Evolutionary conservation across 2,797 vertebrate genomes (phyloP).

Genomic region (Telmatherina bonti): DNA sequence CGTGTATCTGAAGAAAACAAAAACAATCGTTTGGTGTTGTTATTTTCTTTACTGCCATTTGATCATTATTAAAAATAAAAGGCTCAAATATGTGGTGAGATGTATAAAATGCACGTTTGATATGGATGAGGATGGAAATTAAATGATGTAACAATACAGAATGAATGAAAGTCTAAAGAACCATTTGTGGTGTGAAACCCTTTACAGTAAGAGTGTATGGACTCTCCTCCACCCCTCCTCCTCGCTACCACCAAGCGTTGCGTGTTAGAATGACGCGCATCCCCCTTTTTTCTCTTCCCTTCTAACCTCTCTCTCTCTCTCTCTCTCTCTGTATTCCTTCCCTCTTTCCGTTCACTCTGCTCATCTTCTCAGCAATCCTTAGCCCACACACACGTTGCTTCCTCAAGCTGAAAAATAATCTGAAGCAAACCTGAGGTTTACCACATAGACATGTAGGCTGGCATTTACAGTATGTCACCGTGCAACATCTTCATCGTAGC

Average conservation of each 20-base stretch:
- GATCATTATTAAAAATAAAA: too few relatives aligned
- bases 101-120: too few relatives aligned
- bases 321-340: conserved; percentile 9
- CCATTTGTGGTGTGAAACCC: conserved; percentile 31
- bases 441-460: conserved; percentile 30
- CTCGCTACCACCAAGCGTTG: conserved; percentile 70
- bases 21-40: too few relatives aligned
- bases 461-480: conserved; percentile 50
- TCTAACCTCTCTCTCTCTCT: neutral
- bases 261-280: conserved; percentile 69
- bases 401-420: conserved; percentile 29
- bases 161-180: conserved; percentile 13
- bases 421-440: conserved; percentile 42
- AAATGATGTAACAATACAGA: neutral
- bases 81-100: too few relatives aligned
- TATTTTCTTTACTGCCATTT: too few relatives aligned
- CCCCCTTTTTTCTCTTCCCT: conserved; percentile 41
- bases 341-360: conserved; percentile 32
- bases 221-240: conserved; percentile 31
- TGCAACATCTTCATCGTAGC: conserved; percentile 36
- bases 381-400: conserved; percentile 7
- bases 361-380: conserved; percentile 45
- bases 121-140: neutral
- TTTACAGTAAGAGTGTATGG: conserved; percentile 52
- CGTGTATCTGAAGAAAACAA: too few relatives aligned